Evolutionary conservation across 2,113 vertebrate genomes (phyloP), one percentile per base, ranked within the genome.

Genomic region (Struthio camelus): DNA sequence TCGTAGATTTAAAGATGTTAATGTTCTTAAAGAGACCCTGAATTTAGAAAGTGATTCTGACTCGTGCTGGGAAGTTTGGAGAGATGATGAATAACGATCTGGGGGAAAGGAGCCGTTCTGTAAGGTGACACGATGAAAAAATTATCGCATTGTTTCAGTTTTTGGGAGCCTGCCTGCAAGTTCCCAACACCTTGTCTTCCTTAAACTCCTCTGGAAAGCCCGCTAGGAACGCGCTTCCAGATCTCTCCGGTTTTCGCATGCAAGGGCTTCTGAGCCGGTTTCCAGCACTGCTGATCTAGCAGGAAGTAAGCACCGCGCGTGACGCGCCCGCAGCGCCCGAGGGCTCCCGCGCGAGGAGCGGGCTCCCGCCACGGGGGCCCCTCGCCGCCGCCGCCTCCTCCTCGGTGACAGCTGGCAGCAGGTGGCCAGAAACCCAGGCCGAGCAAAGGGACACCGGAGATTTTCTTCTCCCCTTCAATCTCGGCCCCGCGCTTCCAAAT

Each of bases 21-120:
- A 72, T 85, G 72, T 84, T 79, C 79, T 53, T 46, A 61, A 72
- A 59, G 71, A 59, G 42, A 54, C 59, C 46, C 78, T 18, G 78
- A 73, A 91, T 87, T 94, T 59, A 78, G 83, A 10, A 90, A 90
- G 71, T 40, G 56, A 22, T 65, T 81, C 56, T 54, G 65, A 82
- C 70, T 90, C 82, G 87, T 5, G 92, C 87, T 66, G 77, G 51
- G 88, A 79, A 84, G 80, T 64, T 80, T 89, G 87, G 85, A 73
- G 81, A 94, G 95, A 84, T 80, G 95, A 81, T 53, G 93, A 91
- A 79, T 25, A 91, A 89, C 6, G 54, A 23, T 22, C 20, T 48
- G 89, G 81, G 90, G 90, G 70, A 83, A 87, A 58, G 24, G 93
- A 17, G 20, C 82, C 83, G 2, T 19, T 83, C 14, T 65, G 78